Base-by-base conservation (phyloP, 2,113 vertebrate species). In the Vanacampus margaritifer region DNA sequence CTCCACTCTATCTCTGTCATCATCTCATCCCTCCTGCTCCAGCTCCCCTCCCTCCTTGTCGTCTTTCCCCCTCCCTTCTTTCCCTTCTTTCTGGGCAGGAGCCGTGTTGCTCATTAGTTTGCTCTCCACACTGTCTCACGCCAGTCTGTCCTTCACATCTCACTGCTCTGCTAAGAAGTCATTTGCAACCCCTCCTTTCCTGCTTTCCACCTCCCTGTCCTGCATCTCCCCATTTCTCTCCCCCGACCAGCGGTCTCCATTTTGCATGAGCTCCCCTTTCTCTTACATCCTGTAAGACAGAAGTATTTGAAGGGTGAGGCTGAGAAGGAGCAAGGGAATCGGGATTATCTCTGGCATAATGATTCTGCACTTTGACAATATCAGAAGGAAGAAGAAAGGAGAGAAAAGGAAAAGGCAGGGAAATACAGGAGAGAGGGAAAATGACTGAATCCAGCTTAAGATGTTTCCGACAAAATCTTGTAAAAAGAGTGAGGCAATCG, bases 111-210 rank as follows among this genome's bases (percentile, higher is more conserved):
- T 92, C 91, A 91, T 90, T 91, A 92, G 89, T 86, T 88, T 91
- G 79, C 86, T 84, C 65, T 70, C 78, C 78, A 80, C 84, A 78
- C 85, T 75, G 69, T 79, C 74, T 86, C 86, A 81, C 85, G 86
- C 90, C 90, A 89, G 82, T 83, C 87, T 89, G 92, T 92, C 92
- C 92, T 93, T 93, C 92, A 93, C 91, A 89, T 92, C 85, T 90
- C 89, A 66, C 87, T 91, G 91, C 92, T 78, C 88, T 84, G 82
- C 91, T 92, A 92, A 92, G 90, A 92, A 91, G 90, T 90, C 88
- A 91, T 93, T 92, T 92, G 89, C 70, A 80, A 21, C 62, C 68
- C 79, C 75, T n/a, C 64, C 13, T 37, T 64, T 62, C 41, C 6
- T 65, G 68, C 37, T 61, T 41, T 24, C 21, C 2, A 1, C 21